Evolutionary conservation across 2,113 vertebrate species (phyloP).

Genomic region (Mormyrus iriodes): DNA sequence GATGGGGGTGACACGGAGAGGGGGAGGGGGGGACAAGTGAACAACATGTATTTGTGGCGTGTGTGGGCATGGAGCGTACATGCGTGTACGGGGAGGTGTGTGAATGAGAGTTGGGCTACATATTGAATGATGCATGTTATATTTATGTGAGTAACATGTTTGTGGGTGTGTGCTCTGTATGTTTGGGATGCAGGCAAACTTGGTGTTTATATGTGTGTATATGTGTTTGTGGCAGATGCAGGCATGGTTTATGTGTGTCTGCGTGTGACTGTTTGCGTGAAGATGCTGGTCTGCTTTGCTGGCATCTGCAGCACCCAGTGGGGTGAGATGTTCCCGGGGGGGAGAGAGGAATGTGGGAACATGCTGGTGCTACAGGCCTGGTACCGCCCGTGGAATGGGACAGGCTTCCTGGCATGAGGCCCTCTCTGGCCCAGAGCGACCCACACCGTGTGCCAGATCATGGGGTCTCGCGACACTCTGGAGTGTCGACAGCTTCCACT

Average conservation of each 20-base stretch:
- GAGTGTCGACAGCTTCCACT: not conserved
- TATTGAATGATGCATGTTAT: not conserved
- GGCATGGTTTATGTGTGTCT: not conserved
- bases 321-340: conserved; percentile 7
- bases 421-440: not conserved
- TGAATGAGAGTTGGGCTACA: not conserved
- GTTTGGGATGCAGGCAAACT: not conserved
- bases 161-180: not conserved
- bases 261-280: not conserved
- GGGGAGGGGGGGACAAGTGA: not conserved
- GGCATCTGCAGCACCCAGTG: not conserved
- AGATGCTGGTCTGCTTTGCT: not conserved
- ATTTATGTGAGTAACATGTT: not conserved
- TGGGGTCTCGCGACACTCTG: not conserved
- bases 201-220: not conserved
- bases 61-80: not conserved
- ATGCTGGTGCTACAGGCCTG: no score
- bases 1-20: not conserved
- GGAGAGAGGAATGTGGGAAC: not conserved
- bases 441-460: not conserved
- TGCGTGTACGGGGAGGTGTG: no score
- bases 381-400: not conserved
- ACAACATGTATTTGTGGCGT: not conserved
- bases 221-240: not conserved
- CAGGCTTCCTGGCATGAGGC: not conserved